A percentile compares a stretch with the other conserved stretches of the same genome.
Conservation (phyloP, 2,113 vertebrate species). For the Trogon surrucura region DNA sequence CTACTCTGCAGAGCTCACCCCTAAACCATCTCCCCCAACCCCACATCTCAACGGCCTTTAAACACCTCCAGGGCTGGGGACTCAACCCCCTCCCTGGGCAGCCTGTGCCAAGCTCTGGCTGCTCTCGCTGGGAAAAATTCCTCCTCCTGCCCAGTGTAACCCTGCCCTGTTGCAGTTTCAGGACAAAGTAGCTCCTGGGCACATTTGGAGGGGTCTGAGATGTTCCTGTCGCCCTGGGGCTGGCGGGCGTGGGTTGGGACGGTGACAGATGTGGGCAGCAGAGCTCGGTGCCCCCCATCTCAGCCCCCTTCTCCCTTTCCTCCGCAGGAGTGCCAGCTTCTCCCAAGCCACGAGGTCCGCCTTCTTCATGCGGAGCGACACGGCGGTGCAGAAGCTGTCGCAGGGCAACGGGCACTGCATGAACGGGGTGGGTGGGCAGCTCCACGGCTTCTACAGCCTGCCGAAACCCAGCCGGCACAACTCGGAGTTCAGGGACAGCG, state of each 20-base stretch:
- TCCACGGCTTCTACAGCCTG: slow-evolving; percentile 93
- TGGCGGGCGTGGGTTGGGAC: fast-evolving
- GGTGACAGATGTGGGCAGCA: neutral
- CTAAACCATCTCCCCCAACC: too few species aligned
- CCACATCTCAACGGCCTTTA: too few species aligned
- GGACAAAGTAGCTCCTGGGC: neutral
- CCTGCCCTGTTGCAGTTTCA: too few species aligned
- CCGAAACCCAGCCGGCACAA: slow-evolving; percentile 90
- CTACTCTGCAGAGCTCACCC: too few species aligned
- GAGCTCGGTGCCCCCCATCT: neutral
- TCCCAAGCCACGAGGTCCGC: slow-evolving; percentile 90
- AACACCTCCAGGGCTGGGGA: too few species aligned
- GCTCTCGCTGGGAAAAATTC: too few species aligned
- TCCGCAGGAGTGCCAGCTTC: slow-evolving; percentile 93
- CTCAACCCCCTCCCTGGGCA: too few species aligned
- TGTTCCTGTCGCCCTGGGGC: neutral
- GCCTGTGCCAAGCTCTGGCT: too few species aligned
- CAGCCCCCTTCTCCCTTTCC: neutral
- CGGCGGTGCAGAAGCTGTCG: slow-evolving; percentile 88
- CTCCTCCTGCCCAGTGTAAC: too few species aligned
- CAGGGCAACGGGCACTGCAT: slow-evolving; percentile 90
- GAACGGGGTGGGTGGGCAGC: slow-evolving; percentile 85
- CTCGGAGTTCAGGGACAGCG: slow-evolving; percentile 81
- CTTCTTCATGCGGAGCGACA: slow-evolving; percentile 87
- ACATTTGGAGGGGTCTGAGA: neutral